Percentiles rank a stretch among this genome's conserved stretches.
Conservation (phyloP, 2,888 invertebrate genomes). For the Diadromus collaris region DNA sequence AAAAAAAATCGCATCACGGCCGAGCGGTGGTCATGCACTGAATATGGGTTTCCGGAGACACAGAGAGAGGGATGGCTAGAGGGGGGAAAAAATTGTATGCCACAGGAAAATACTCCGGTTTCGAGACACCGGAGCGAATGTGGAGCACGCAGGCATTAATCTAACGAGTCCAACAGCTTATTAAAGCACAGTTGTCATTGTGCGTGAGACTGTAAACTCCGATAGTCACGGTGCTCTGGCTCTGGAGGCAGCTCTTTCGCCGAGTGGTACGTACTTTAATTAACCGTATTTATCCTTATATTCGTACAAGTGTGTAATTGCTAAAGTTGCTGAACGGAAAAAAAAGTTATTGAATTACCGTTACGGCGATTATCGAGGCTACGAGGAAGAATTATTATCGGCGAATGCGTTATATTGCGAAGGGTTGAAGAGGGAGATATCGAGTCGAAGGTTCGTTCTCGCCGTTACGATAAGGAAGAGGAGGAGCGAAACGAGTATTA, state of each 20-base stretch:
- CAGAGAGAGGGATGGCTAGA: neutral
- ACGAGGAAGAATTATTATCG: conserved; percentile 1
- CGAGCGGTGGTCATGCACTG: neutral
- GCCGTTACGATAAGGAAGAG: conserved; percentile 31
- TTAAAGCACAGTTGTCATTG: conserved; percentile 43
- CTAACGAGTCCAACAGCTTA: conserved; percentile 23
- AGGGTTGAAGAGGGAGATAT: conserved; percentile 29
- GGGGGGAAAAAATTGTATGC: neutral
- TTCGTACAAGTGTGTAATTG: conserved; percentile 51
- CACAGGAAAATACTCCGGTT: conserved; percentile 5
- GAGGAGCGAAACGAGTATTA: conserved; percentile 11
- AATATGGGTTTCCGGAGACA: neutral
- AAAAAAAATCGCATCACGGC: neutral
- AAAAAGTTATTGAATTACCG: conserved; percentile 18
- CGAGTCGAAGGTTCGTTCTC: conserved; percentile 47
- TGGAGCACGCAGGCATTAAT: conserved; percentile 45
- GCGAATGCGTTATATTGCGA: conserved; percentile 21
- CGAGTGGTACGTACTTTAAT: conserved; percentile 46
- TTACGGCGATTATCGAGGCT: conserved; percentile 36
- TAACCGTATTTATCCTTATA: conserved; percentile 24
- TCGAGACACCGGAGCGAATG: conserved; percentile 28
- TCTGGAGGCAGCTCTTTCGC: conserved; percentile 42
- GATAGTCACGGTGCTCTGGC: conserved; percentile 16
- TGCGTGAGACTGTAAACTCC: neutral
- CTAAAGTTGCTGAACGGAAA: conserved; percentile 5